Conservation (phyloP, 2,888 invertebrate genomes). For the Ichneumoninae sp. region DNA sequence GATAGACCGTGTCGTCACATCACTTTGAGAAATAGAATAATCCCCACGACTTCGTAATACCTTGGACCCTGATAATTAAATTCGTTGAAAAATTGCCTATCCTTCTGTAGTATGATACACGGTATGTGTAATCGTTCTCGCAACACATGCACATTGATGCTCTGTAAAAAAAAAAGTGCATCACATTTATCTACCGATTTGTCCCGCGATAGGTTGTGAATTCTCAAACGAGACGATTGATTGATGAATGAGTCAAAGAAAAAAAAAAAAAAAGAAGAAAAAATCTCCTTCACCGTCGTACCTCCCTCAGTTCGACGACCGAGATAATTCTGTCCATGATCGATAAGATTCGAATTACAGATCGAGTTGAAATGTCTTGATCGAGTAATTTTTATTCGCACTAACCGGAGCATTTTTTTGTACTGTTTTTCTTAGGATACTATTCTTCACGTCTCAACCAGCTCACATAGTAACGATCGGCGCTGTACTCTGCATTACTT, state of each 20-base stretch:
- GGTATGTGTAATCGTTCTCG: not conserved
- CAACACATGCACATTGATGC: not conserved
- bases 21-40: conserved; percentile 32
- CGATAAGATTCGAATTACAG: not conserved
- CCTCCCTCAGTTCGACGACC: not conserved
- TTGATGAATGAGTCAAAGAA: not conserved
- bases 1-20: conserved; percentile 5
- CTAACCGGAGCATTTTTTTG: conserved; percentile 59
- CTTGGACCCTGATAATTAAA: conserved; percentile 2
- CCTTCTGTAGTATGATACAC: not conserved
- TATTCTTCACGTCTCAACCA: conserved; percentile 91
- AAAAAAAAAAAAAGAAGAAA: not conserved
- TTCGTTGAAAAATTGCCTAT: conserved; percentile 34
- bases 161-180: not conserved
- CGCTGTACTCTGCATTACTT: conserved; percentile 85
- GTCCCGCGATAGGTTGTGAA: not conserved
- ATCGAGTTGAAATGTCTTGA: not conserved
- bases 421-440: conserved; percentile 86
- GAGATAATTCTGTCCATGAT: not conserved
- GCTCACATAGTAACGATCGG: conserved; percentile 91
- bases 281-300: not conserved
- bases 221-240: not conserved
- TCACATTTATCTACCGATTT: not conserved
- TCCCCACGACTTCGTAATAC: conserved; percentile 16
- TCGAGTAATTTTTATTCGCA: not conserved